Conservation (phyloP, 2,797 vertebrate genomes). For the Muscicapa striata region DNA sequence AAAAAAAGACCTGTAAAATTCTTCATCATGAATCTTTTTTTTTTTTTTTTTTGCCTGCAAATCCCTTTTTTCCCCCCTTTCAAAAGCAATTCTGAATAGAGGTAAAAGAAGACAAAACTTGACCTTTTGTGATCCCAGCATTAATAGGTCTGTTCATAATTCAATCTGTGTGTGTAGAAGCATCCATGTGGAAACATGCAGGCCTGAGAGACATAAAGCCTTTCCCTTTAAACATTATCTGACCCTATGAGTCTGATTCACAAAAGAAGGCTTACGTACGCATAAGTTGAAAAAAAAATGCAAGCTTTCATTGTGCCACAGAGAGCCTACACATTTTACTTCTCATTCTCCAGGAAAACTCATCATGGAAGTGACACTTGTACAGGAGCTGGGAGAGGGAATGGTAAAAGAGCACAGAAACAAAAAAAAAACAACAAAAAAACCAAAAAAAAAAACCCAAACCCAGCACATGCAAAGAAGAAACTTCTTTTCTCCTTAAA, state of each 20-base stretch:
- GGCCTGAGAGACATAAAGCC: slow-evolving; percentile 82
- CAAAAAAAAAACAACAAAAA: not conserved
- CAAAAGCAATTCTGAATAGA: slow-evolving; percentile 82
- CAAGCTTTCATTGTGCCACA: slow-evolving; percentile 72
- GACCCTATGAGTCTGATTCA: slow-evolving; percentile 83
- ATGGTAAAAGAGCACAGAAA: slow-evolving; percentile 58
- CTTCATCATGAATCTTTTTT: slow-evolving; percentile 78
- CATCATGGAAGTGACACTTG: slow-evolving; percentile 74
- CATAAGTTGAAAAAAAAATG: slow-evolving; percentile 79
- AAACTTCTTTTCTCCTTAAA: slow-evolving; percentile 26
- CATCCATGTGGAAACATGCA: slow-evolving; percentile 85
- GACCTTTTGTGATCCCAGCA: slow-evolving; percentile 84
- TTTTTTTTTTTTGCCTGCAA: slow-evolving; percentile 75
- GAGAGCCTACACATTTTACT: slow-evolving; percentile 77
- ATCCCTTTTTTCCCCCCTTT: slow-evolving; percentile 72
- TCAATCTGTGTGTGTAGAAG: slow-evolving; percentile 83
- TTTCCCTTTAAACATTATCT: slow-evolving; percentile 85
- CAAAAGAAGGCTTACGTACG: slow-evolving; percentile 82
- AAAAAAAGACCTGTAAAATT: slow-evolving; percentile 75
- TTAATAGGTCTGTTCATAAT: slow-evolving; percentile 88
- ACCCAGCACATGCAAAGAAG: not conserved
- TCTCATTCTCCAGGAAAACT: slow-evolving; percentile 70
- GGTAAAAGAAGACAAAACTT: slow-evolving; percentile 85
- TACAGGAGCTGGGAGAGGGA: slow-evolving; percentile 65
- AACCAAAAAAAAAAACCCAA: too few relatives aligned